Percentiles rank a stretch among this genome's conserved stretches.
Conservation (phyloP, 2,888 invertebrate species). For the Strigamia crassipes region DNA sequence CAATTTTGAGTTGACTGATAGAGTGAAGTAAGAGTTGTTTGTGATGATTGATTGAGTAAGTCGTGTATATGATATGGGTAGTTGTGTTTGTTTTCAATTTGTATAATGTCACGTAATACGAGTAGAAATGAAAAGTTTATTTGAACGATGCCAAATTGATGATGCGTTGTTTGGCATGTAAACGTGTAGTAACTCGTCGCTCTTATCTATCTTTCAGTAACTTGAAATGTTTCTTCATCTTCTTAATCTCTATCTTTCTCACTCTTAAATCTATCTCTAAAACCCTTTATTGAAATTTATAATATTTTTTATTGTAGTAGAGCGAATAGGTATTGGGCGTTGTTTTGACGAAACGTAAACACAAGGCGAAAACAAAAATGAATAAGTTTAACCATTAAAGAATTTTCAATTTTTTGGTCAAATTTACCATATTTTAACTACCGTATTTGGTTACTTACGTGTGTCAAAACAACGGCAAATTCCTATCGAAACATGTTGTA, state of each 20-base stretch:
- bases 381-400: neutral
- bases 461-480: neutral
- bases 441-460: neutral
- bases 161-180: neutral
- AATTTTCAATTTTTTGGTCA: neutral
- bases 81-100: slow-evolving; percentile 3
- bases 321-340: neutral
- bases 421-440: neutral
- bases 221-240: neutral
- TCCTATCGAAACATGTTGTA: slow-evolving; percentile 5
- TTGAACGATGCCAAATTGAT: neutral
- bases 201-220: neutral
- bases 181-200: slow-evolving; percentile 1
- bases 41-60: neutral
- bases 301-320: slow-evolving; percentile 2
- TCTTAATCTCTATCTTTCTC: neutral
- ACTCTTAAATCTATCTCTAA: neutral
- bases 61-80: neutral
- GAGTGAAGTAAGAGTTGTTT: neutral
- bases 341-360: neutral
- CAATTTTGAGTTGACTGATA: neutral
- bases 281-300: neutral
- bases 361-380: too few species aligned
- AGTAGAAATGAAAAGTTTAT: neutral
- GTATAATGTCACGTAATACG: neutral